Conservation (phyloP, 2,113 vertebrate species). For the Sphyrna mokarran region DNA sequence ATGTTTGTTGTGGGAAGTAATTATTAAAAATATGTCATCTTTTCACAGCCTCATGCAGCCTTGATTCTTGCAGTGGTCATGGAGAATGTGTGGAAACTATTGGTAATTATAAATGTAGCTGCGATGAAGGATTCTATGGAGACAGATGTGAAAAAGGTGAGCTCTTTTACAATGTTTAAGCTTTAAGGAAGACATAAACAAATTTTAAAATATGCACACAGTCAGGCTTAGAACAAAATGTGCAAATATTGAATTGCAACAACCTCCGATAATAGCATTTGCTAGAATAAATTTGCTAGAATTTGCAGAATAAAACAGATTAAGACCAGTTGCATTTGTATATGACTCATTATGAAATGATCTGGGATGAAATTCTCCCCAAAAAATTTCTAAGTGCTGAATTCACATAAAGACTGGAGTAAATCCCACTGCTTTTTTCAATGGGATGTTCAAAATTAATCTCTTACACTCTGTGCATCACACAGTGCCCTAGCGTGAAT, state of each 20-base stretch:
- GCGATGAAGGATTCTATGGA: constrained; percentile 71
- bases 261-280: neutral
- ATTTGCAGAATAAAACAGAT: neutral
- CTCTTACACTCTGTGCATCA: too few species aligned
- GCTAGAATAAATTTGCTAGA: neutral
- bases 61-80: constrained; percentile 51
- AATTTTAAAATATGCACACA: neutral
- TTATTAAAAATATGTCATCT: neutral
- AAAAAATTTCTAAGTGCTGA: too few species aligned
- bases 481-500: too few species aligned
- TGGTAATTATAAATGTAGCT: constrained; percentile 68
- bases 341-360: neutral
- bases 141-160: constrained; percentile 65
- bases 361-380: too few species aligned
- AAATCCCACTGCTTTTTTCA: too few species aligned
- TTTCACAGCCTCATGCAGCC: constrained; percentile 69
- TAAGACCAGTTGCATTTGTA: neutral
- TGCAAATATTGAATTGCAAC: neutral
- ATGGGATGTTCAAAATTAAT: too few species aligned
- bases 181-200: neutral
- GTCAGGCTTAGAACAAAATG: neutral
- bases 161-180: constrained; percentile 20
- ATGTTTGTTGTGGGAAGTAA: neutral
- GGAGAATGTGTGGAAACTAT: constrained; percentile 83
- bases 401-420: too few species aligned